Base-by-base conservation (phyloP, 2,888 invertebrate species). In the Drosophila kanekoi region DNA sequence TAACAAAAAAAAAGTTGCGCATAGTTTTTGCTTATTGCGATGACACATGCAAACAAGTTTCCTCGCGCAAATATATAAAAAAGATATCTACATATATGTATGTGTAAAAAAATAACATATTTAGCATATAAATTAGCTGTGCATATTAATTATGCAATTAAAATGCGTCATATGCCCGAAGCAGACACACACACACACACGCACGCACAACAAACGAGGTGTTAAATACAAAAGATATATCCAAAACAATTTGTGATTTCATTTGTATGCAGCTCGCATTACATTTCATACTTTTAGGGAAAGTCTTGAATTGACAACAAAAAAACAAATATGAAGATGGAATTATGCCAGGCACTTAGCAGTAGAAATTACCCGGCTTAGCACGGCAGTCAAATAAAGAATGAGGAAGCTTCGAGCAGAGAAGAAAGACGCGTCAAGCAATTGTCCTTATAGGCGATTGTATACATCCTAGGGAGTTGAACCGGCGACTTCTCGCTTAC, bases 71-170 rank as follows among this genome's bases (percentile, higher is more conserved):
- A 10, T 23, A 23, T 48, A 16, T 20, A 33, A 45, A 9, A 52
- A 8, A 45, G 0, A 57, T 33, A 37, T n/a, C 14, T 18, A 48
- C 52, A 45, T 43, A n/a, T 0, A 13, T 28, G 6, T 18, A 14
- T 37, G 20, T n/a, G 48, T n/a, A 40, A 33, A 11, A 51, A 60
- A 47, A 66, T 44, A 52, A 64, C 76, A 68, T 77, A 76, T 72
- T 87, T 76, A 72, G 72, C 87, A 87, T 74, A 80, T 68, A 78
- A 84, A 85, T 85, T 78, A 82, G 60, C 65, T 77, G 64, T 44
- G 70, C 76, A 87, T 78, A 75, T 82, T 80, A 87, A 87, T 85
- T 76, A 80, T 72, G 64, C 79, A 78, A 89, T 82, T 87, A 78
- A 87, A 75, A 70, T 60, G 61, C 40, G 44, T 32, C 66, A 37